Conservation (phyloP, 1,140 invertebrate species). For the Procambarus clarkii region DNA sequence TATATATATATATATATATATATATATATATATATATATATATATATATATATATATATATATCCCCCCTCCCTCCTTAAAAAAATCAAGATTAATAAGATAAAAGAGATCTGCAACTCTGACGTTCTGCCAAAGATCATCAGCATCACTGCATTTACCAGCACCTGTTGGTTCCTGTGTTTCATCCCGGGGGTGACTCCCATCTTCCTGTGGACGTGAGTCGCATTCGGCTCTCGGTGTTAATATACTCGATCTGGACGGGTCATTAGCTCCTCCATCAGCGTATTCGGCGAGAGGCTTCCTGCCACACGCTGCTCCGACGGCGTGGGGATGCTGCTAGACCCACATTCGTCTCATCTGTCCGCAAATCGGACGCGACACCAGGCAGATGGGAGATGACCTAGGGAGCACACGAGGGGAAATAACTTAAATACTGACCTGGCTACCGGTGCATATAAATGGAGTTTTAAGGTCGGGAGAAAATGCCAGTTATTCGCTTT, state of each 20-base stretch:
- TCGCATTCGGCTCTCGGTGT: neutral
- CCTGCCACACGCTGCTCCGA: neutral
- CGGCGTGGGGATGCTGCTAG: neutral
- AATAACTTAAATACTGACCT: conserved; percentile 43
- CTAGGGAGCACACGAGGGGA: neutral
- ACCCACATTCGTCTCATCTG: neutral
- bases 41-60: no score
- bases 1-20: no score
- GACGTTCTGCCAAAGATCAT: neutral
- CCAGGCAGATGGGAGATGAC: conserved; percentile 21
- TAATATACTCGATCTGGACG: neutral
- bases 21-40: no score
- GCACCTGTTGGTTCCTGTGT: neutral
- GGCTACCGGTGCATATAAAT: conserved; percentile 58
- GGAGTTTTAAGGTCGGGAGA: conserved; percentile 51
- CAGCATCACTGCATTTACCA: neutral
- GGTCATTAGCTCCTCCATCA: neutral
- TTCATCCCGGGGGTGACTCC: no score
- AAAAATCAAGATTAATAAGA: no score
- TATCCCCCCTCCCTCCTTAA: no score
- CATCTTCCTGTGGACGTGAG: neutral
- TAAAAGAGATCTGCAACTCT: neutral
- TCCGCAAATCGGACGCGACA: conserved; percentile 19
- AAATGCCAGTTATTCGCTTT: conserved; percentile 52
- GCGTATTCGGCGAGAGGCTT: neutral